A percentile compares a stretch with the other conserved stretches of the same genome.
These are phyloP conservation scores for Dorcus parallelipipedus DNA, from an alignment of 2,888 invertebrate genomes.

Conservation along the genomic window DNA sequence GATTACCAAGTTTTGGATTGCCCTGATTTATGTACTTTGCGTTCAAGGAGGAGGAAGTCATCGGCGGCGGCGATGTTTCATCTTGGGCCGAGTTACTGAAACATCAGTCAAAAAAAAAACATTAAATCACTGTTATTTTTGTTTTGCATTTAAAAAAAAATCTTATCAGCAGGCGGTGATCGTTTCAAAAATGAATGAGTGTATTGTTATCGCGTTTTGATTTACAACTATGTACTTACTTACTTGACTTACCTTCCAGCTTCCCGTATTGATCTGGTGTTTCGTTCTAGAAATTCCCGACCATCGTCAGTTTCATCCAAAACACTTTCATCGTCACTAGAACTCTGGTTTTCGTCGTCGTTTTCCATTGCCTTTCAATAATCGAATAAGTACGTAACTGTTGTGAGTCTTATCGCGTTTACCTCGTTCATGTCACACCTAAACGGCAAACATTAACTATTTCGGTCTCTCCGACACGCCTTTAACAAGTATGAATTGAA, in stretches of 20 bases:
- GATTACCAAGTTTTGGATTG: conserved; percentile 49
- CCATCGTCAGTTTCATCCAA: conserved; percentile 18
- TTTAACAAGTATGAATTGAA: background rate
- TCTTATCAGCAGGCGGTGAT: too few relatives aligned
- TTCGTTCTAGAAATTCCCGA: background rate
- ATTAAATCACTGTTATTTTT: too few relatives aligned
- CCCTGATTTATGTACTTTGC: conserved; percentile 23
- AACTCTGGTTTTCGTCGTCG: conserved; percentile 12
- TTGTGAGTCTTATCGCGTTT: too few relatives aligned
- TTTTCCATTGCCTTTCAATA: conserved; percentile 10
- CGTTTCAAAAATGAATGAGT: too few relatives aligned
- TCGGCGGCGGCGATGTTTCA: too few relatives aligned
- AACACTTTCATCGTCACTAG: conserved; percentile 20
- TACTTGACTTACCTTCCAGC: conserved; percentile 6
- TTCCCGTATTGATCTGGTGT: conserved; percentile 8
- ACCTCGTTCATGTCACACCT: background rate
- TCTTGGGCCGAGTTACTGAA: too few relatives aligned
- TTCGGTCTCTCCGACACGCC: background rate
- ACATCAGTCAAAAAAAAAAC: too few relatives aligned
- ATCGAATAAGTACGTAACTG: background rate
- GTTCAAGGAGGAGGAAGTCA: too few relatives aligned
- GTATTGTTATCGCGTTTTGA: too few relatives aligned
- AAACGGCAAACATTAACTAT: too few relatives aligned
- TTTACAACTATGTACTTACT: too few relatives aligned
- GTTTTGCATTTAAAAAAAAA: too few relatives aligned